Evolutionary conservation across 2,797 vertebrate genomes (phyloP).

Genomic region (Podargus strigoides): DNA sequence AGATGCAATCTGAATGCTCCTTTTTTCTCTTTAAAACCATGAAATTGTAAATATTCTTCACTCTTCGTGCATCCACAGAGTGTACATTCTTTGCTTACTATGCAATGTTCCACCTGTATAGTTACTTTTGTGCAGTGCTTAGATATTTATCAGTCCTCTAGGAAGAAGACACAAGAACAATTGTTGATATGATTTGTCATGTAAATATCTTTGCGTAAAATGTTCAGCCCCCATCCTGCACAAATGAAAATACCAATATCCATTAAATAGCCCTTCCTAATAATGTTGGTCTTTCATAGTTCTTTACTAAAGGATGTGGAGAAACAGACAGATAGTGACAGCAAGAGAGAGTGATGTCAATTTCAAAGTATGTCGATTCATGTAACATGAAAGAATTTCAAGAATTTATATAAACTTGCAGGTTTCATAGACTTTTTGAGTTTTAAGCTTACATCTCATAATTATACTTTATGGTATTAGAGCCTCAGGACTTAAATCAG

Average conservation of each 20-base stretch:
- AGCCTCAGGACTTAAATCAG: neutral
- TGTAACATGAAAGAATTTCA: too few relatives aligned
- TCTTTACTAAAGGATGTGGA: neutral
- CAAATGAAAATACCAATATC: neutral
- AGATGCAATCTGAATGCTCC: neutral
- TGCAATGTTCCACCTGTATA: neutral
- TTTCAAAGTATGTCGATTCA: too few relatives aligned
- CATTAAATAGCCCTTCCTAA: neutral
- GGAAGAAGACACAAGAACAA: neutral
- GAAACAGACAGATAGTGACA: neutral
- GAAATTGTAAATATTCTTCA: neutral
- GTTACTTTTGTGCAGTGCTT: neutral
- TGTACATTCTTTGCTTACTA: neutral
- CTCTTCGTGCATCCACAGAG: neutral
- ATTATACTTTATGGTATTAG: neutral
- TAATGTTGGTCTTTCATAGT: neutral
- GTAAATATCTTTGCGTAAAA: neutral
- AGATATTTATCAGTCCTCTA: neutral
- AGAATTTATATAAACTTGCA: too few relatives aligned
- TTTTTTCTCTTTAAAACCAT: neutral
- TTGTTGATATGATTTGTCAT: neutral
- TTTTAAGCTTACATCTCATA: neutral
- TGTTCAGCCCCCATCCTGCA: neutral
- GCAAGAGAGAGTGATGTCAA: too few relatives aligned
- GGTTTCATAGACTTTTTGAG: neutral